These are phyloP conservation scores for Mactra quadrangularis DNA, from an alignment of 1,140 invertebrate species.

Conservation along the genomic window DNA sequence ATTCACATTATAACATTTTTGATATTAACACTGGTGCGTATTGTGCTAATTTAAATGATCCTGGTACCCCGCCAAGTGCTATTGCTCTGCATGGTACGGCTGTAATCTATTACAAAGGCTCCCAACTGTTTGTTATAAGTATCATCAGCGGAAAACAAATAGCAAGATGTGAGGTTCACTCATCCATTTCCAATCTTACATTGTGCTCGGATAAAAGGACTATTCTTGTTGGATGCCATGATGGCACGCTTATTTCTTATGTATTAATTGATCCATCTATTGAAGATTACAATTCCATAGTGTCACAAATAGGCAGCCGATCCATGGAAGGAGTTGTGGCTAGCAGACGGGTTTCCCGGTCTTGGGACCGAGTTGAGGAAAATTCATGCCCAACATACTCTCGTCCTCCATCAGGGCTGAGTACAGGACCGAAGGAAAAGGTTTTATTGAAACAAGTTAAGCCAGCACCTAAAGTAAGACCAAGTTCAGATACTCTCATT, in stretches of 20 bases:
- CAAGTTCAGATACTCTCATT: constrained; percentile 74
- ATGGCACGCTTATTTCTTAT: constrained; percentile 79
- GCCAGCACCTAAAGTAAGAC: constrained; percentile 67
- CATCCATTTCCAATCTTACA: constrained; percentile 68
- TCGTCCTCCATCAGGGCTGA: constrained; percentile 74
- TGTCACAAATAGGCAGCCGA: constrained; percentile 69
- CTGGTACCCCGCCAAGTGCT: constrained; percentile 56
- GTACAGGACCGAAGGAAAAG: constrained; percentile 69
- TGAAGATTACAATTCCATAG: constrained; percentile 63
- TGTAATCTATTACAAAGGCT: constrained; percentile 71
- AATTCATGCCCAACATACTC: constrained; percentile 63
- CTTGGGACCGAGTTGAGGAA: constrained; percentile 78
- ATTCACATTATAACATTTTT: constrained; percentile 75
- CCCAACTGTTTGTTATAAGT: constrained; percentile 69
- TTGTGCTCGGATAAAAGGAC: constrained; percentile 78
- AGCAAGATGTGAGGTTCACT: constrained; percentile 78
- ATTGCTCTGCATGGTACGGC: constrained; percentile 73
- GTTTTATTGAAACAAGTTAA: constrained; percentile 74
- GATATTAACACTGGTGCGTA: constrained; percentile 70
- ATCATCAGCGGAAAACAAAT: constrained; percentile 72
- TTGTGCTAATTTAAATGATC: constrained; percentile 62
- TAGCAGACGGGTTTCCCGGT: constrained; percentile 57
- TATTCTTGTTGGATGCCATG: constrained; percentile 78
- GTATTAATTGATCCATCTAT: constrained; percentile 74
- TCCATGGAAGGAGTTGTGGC: constrained; percentile 42